A percentile compares a stretch with the other conserved stretches of the same genome.
Evolutionary conservation across 2,797 vertebrate species (phyloP).

Genomic region (Peromyscus aztecus): DNA sequence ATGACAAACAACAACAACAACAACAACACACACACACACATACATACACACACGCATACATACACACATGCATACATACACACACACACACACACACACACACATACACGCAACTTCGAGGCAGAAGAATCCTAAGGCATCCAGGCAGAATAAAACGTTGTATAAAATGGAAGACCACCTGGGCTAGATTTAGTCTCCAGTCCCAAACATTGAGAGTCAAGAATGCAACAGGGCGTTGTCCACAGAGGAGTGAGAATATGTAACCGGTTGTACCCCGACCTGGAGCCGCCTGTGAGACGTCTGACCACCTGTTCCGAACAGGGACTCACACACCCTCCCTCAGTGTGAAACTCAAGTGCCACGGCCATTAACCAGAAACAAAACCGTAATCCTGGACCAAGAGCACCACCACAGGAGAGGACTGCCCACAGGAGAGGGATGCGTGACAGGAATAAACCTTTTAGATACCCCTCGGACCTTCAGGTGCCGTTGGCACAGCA

Average conservation of each 20-base stretch:
- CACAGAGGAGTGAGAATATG: no score
- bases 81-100: neutral
- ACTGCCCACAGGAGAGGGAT: neutral
- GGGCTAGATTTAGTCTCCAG: neutral
- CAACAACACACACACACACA: neutral
- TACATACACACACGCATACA: no score
- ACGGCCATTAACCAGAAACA: neutral
- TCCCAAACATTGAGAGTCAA: neutral
- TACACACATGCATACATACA: neutral
- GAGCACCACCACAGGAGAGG: fast-evolving
- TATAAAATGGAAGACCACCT: neutral
- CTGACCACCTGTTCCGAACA: neutral
- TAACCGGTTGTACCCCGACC: no score
- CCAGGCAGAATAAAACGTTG: neutral
- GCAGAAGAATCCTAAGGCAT: neutral
- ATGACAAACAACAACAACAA: neutral
- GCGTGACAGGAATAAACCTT: neutral
- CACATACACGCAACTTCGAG: neutral
- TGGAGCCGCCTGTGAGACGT: neutral
- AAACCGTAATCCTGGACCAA: neutral
- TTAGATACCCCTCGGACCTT: neutral
- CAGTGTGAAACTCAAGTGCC: neutral
- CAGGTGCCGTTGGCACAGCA: fast-evolving
- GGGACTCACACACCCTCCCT: neutral
- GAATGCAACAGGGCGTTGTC: neutral